Percentiles rank a stretch among this genome's conserved stretches.
These are phyloP conservation scores for Campoplex nolae DNA, from an alignment of 2,888 invertebrate genomes.

Conservation along the genomic window DNA sequence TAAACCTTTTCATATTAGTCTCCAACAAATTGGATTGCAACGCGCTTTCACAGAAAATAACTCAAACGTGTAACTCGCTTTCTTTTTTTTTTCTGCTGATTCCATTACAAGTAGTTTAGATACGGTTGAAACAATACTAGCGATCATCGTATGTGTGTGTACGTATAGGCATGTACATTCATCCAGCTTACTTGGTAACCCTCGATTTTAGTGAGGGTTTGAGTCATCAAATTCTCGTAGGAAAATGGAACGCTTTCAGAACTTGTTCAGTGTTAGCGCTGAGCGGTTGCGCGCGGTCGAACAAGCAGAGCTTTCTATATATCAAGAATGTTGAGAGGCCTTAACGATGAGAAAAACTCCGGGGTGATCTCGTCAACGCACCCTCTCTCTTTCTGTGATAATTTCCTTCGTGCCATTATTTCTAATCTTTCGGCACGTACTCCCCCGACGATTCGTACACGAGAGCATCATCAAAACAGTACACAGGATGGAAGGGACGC, in stretches of 20 bases:
- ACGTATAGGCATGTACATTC: not conserved
- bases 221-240: constrained; percentile 49
- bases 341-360: constrained; percentile 57
- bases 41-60: not conserved
- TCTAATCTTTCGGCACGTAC: constrained; percentile 67
- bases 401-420: constrained; percentile 67
- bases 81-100: not conserved
- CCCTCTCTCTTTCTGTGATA: constrained; percentile 44
- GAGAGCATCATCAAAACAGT: constrained; percentile 6
- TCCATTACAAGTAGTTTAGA: constrained; percentile 5
- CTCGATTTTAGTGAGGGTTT: constrained; percentile 10
- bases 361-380: constrained; percentile 55
- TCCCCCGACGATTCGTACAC: constrained; percentile 20
- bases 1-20: not conserved
- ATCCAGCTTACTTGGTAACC: not conserved
- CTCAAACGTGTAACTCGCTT: not conserved
- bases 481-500: constrained; percentile 32
- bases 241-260: constrained; percentile 38
- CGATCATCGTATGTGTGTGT: not conserved
- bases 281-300: constrained; percentile 20
- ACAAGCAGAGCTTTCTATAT: not conserved
- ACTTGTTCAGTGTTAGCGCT: constrained; percentile 40
- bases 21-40: not conserved
- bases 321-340: constrained; percentile 22
- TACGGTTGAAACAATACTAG: not conserved